phyloP scores from a whole-genome alignment of 2,113 vertebrate species.

The Semnopithecus entellus region DNA sequence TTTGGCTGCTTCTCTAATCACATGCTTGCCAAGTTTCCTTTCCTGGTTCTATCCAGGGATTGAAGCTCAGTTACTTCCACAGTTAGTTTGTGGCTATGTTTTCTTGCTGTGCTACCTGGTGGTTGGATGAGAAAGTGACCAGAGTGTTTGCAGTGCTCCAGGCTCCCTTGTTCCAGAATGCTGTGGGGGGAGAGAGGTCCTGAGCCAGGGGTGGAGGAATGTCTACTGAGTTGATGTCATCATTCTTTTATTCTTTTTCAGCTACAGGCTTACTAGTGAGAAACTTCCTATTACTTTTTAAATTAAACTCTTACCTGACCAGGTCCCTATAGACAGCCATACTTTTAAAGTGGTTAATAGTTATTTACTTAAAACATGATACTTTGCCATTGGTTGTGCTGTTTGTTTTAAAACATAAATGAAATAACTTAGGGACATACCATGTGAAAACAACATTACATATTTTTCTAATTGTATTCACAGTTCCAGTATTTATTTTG shows the following conservation, averaged over 20 bases:
- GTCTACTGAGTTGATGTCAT: neutral
- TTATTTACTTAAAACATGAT: neutral
- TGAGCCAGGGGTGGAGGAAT: neutral
- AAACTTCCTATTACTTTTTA: neutral
- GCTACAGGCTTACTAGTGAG: neutral
- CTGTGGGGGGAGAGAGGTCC: neutral
- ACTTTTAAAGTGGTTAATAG: neutral
- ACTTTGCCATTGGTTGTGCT: neutral
- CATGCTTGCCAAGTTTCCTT: neutral
- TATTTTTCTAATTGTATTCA: constrained; percentile 47
- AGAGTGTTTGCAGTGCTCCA: neutral
- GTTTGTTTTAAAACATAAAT: constrained; percentile 40
- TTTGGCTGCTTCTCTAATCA: neutral
- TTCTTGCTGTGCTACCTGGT: neutral
- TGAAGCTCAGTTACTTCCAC: neutral
- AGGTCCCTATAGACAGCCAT: neutral
- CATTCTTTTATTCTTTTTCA: neutral
- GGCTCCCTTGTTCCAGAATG: neutral
- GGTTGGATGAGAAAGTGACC: neutral
- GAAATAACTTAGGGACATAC: neutral
- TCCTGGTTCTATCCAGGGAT: neutral
- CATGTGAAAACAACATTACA: neutral
- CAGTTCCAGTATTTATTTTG: neutral
- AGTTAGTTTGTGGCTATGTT: neutral
- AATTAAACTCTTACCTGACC: neutral